Base-by-base conservation (phyloP, 2,113 vertebrate species). In the Sardina pilchardus region DNA sequence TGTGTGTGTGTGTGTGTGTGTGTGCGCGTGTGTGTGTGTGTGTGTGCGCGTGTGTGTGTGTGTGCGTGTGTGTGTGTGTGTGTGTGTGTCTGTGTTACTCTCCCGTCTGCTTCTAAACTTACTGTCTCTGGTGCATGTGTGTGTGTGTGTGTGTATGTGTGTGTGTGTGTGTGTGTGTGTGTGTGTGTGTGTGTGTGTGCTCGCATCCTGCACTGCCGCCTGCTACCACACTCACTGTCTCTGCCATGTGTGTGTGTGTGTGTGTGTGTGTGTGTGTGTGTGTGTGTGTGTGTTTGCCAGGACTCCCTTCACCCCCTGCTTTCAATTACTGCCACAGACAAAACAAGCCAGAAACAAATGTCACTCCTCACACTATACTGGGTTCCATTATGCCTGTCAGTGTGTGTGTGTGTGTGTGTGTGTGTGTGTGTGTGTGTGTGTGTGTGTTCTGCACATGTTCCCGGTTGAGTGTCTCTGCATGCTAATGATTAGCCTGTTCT, bases 281-380 rank as follows among this genome's bases (percentile, higher is more conserved):
- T 53, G 14, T 5, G 50, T 53, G 50, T 53, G 50, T 53, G 50
- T 53, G 50, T 53, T 3, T 53, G 14, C 4, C 50, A 53, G 50
- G 50, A 71, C 16, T 67, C 47, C 71, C 26, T 43, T 50, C 88
- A 81, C n/a, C 39, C 45, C 44, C 87, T 89, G 87, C 86, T 88
- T 89, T 81, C 82, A 89, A 87, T 91, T 88, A 87, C 81, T 67
- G 45, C 56, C 56, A 86, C 75, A 89, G 86, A 88, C 88, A 89
- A 91, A 89, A 88, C 90, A 91, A 88, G 86, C 85, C 67, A 81
- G 42, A 78, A 89, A 88, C 85, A 89, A 90, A 88, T 88, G 80
- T 81, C 75, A 89, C 85, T 88, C 82, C 71, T 88, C 42, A 83
- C 63, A 84, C 81, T 85, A 82, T 63, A 85, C 53, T 82, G 48